phyloP scores from a whole-genome alignment of 2,113 vertebrate species.

The Megaceryle maxima region DNA sequence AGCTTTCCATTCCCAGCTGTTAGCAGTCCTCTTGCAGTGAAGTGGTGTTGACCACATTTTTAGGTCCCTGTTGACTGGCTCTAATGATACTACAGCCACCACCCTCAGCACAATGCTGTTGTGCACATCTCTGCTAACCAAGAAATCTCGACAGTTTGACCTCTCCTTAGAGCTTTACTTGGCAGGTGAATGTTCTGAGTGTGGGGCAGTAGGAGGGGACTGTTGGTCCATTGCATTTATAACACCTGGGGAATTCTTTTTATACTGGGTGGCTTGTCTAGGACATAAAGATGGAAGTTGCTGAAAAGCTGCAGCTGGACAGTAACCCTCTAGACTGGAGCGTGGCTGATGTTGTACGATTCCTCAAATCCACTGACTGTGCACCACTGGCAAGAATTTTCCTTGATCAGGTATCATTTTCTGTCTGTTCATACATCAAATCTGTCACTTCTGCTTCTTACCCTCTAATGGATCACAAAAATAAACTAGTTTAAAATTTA shows the following conservation, averaged over 20 bases:
- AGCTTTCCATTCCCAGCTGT: background rate
- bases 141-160: background rate
- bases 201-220: background rate
- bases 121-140: background rate
- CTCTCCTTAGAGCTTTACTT: background rate
- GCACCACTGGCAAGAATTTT: constrained; percentile 94
- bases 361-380: constrained; percentile 96
- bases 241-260: background rate
- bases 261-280: constrained; percentile 32
- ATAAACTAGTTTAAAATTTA: background rate
- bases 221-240: background rate
- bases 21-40: background rate
- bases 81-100: rapidly evolving
- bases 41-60: background rate
- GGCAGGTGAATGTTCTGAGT: background rate
- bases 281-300: constrained; percentile 84
- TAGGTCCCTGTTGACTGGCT: background rate
- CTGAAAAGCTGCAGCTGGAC: constrained; percentile 90
- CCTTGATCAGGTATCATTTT: constrained; percentile 88
- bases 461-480: background rate
- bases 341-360: constrained; percentile 91
- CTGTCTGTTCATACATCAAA: background rate
- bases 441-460: background rate
- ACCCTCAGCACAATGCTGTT: background rate
- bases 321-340: constrained; percentile 97